phyloP scores from a whole-genome alignment of 1,140 invertebrate genomes.

The Drosophila lowei region DNA sequence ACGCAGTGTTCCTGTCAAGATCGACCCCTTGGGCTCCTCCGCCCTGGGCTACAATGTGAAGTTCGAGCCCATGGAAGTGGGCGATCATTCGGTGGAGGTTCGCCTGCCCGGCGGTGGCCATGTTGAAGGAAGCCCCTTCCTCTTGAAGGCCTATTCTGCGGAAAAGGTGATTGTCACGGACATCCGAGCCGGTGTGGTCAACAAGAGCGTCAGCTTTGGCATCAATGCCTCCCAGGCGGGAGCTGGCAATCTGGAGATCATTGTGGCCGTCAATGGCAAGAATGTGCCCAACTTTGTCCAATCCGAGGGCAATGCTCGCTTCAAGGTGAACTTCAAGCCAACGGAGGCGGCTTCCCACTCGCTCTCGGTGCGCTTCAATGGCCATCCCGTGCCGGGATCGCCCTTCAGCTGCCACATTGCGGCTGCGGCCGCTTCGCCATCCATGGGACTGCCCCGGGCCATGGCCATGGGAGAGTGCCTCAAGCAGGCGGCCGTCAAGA shows the following conservation, averaged over 20 bases:
- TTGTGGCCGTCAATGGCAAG: constrained; percentile 97
- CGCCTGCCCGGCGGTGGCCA: constrained; percentile 89
- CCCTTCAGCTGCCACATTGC: constrained; percentile 93
- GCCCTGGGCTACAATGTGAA: constrained; percentile 86
- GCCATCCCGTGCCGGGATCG: constrained; percentile 96
- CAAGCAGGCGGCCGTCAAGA: constrained; percentile 85
- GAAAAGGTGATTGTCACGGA: constrained; percentile 93
- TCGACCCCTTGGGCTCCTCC: constrained; percentile 83
- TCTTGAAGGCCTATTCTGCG: constrained; percentile 97
- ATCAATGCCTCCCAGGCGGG: constrained; percentile 91
- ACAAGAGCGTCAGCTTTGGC: constrained; percentile 96
- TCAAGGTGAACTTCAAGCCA: constrained; percentile 98
- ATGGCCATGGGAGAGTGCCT: constrained; percentile 85
- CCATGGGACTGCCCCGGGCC: constrained; percentile 83
- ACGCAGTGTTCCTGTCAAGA: constrained; percentile 88
- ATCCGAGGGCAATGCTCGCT: constrained; percentile 97
- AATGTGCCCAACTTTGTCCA: constrained; percentile 99
- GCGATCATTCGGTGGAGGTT: constrained; percentile 96
- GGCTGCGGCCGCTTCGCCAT: constrained; percentile 63
- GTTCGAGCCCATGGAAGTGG: constrained; percentile 95
- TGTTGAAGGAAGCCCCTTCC: constrained; percentile 96
- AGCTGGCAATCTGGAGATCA: constrained; percentile 98
- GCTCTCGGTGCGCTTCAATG: constrained; percentile 97
- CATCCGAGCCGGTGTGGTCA: constrained; percentile 93
- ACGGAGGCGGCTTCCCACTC: constrained; percentile 94